phyloP scores from a whole-genome alignment of 2,888 invertebrate genomes.

The Scaptomyza cyrtandrae region DNA sequence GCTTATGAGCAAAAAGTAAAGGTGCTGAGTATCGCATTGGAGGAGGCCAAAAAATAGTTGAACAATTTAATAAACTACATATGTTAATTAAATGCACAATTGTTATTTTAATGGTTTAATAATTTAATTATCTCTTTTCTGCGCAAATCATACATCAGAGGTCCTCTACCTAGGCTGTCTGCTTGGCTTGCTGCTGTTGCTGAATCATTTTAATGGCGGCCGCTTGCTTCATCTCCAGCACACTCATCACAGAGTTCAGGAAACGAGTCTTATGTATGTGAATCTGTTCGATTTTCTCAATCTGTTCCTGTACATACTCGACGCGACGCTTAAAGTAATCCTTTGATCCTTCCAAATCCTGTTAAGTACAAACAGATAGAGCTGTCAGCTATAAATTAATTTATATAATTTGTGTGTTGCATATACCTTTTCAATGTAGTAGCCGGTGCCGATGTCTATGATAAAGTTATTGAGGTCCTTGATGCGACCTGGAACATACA shows the following conservation, averaged over 20 bases:
- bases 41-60: constrained; percentile 74
- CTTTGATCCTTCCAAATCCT: constrained; percentile 92
- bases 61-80: constrained; percentile 71
- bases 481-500: constrained; percentile 97
- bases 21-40: constrained; percentile 74
- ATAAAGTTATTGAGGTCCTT: constrained; percentile 93
- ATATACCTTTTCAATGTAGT: constrained; percentile 95
- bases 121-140: constrained; percentile 65
- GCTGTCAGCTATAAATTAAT: not conserved
- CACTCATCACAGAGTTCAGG: constrained; percentile 90
- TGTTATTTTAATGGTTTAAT: constrained; percentile 65
- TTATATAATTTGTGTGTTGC: not conserved
- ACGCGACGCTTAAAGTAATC: constrained; percentile 97
- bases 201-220: constrained; percentile 76
- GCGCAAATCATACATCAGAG: not conserved
- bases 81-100: constrained; percentile 71
- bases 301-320: constrained; percentile 95
- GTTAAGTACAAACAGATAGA: constrained; percentile 43
- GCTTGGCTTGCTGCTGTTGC: constrained; percentile 55
- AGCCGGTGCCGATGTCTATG: constrained; percentile 98
- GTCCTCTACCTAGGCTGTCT: constrained; percentile 45
- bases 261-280: constrained; percentile 90
- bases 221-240: constrained; percentile 89
- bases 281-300: constrained; percentile 93
- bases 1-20: constrained; percentile 89